Evolutionary conservation across 2,888 invertebrate species (phyloP).

Genomic region (Andrena bicolor): DNA sequence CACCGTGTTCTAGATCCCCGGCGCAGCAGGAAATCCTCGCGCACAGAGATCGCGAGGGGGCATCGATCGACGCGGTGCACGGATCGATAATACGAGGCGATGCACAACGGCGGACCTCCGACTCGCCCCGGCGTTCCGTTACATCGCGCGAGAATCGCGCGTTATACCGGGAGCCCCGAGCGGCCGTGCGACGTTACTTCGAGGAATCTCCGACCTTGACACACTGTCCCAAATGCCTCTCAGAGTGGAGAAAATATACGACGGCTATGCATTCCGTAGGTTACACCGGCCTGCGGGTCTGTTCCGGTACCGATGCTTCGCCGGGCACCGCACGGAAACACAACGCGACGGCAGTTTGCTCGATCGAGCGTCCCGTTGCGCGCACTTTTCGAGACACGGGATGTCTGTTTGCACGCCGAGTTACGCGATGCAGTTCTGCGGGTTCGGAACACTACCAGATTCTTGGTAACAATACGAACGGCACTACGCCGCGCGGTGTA

Average conservation of each 20-base stretch:
- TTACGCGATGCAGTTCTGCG: background rate
- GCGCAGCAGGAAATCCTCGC: conserved; percentile 32
- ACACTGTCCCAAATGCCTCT: conserved; percentile 68
- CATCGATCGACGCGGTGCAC: conserved; percentile 33
- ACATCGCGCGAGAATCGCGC: conserved; percentile 34
- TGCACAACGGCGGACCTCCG: conserved; percentile 8
- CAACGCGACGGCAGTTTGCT: no score
- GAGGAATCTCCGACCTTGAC: conserved; percentile 68
- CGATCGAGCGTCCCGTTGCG: background rate
- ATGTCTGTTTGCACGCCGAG: background rate
- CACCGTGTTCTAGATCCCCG: conserved; percentile 60
- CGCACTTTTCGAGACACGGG: background rate
- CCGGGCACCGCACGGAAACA: background rate
- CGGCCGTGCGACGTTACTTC: conserved; percentile 17
- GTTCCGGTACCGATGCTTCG: background rate
- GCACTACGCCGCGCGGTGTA: background rate
- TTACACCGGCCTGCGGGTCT: background rate
- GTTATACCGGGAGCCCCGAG: conserved; percentile 32
- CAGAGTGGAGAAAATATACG: conserved; percentile 22
- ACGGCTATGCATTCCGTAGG: conserved; percentile 23
- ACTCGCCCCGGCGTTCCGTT: conserved; percentile 36
- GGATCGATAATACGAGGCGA: conserved; percentile 36
- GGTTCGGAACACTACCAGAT: background rate
- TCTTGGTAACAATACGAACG: background rate
- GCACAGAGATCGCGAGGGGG: conserved; percentile 21